phyloP scores from a whole-genome alignment of 2,113 vertebrate genomes.

The Dasyprocta punctata region DNA sequence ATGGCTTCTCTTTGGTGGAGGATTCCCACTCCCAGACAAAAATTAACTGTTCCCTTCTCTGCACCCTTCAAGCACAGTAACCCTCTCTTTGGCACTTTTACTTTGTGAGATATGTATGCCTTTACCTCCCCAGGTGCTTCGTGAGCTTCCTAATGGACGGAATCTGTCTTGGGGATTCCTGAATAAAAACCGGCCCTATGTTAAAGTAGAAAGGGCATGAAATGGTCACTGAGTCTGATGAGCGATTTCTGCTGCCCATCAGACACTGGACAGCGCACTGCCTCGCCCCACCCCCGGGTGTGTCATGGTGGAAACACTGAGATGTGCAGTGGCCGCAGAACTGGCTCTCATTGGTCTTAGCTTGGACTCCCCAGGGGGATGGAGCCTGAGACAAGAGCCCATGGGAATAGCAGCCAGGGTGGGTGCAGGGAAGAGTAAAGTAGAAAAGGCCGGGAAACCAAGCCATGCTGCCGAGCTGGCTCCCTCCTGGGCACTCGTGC shows the following conservation, averaged over 20 bases:
- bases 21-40: neutral
- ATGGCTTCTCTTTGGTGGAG: conserved; percentile 43
- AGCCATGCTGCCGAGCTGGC: neutral
- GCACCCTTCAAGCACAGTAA: neutral
- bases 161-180: neutral
- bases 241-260: neutral
- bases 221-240: neutral
- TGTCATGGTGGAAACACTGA: neutral
- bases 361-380: neutral
- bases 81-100: neutral
- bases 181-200: neutral
- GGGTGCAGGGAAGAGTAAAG: neutral
- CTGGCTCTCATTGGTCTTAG: neutral
- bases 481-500: neutral
- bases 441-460: neutral
- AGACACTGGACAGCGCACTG: neutral
- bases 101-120: neutral
- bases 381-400: neutral
- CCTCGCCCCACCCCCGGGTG: neutral
- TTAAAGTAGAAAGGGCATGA: neutral
- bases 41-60: conserved; percentile 58
- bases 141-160: neutral
- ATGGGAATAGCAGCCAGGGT: neutral
- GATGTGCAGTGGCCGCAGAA: neutral
- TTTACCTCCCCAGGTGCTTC: conserved; percentile 26